A percentile compares a stretch with the other conserved stretches of the same genome.
These are phyloP conservation scores for Platycheirus rosarum DNA, from an alignment of 2,888 invertebrate genomes.

Conservation along the genomic window DNA sequence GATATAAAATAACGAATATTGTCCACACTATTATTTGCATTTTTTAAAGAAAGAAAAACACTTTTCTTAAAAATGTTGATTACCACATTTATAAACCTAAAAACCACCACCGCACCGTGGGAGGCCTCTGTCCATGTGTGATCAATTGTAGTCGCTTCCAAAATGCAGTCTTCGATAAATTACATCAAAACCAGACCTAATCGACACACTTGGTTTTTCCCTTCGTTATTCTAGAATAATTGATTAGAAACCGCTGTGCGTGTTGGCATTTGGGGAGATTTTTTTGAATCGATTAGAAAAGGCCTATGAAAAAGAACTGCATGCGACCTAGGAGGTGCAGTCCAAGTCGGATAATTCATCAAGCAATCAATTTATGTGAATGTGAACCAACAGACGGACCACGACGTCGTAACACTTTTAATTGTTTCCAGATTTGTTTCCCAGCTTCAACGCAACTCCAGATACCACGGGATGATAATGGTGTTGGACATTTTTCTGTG, in stretches of 20 bases:
- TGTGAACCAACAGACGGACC: constrained; percentile 1
- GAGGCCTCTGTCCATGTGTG: constrained; percentile 32
- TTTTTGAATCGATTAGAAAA: constrained; percentile 26
- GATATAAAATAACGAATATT: no score
- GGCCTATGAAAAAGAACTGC: constrained; percentile 24
- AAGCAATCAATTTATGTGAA: constrained; percentile 36
- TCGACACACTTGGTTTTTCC: constrained; percentile 44
- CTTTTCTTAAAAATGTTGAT: no score
- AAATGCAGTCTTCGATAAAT: constrained; percentile 35
- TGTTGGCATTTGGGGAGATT: constrained; percentile 45
- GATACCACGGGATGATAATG: constrained; percentile 10
- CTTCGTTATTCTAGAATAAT: constrained; percentile 41
- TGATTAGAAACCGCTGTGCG: constrained; percentile 40
- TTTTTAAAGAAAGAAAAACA: no score
- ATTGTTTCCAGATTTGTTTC: constrained; percentile 43
- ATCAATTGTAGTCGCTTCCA: constrained; percentile 34
- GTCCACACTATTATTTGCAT: no score
- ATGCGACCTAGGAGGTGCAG: constrained; percentile 11
- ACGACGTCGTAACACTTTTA: constrained; percentile 10
- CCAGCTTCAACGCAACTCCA: constrained; percentile 14
- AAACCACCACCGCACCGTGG: constrained; percentile 16
- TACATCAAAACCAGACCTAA: constrained; percentile 39
- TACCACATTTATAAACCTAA: neutral
- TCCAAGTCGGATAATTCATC: constrained; percentile 44
- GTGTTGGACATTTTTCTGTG: constrained; percentile 44